phyloP scores from a whole-genome alignment of 2,113 vertebrate genomes.

The Ictalurus furcatus region DNA sequence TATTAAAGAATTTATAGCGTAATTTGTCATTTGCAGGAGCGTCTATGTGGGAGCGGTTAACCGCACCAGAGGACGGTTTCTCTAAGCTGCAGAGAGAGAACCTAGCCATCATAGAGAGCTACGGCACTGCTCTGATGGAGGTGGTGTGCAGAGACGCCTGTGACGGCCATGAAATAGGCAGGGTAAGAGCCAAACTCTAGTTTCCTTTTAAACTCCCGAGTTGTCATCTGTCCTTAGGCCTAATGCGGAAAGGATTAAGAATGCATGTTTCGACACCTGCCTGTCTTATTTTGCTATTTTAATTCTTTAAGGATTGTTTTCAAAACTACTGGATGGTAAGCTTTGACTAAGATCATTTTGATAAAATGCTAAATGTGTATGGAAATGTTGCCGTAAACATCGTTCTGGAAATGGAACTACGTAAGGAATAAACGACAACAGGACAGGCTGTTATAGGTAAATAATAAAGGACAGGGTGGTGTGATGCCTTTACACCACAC shows the following conservation, averaged over 20 bases:
- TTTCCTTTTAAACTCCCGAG: not conserved
- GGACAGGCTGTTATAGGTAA: not conserved
- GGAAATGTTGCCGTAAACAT: not conserved
- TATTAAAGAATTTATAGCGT: too few relatives aligned
- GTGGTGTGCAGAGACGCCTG: conserved; percentile 96
- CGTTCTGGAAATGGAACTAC: not conserved
- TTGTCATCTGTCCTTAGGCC: not conserved
- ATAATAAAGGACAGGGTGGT: not conserved
- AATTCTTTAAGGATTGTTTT: not conserved
- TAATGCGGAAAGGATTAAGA: not conserved
- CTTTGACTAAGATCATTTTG: not conserved
- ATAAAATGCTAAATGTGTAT: not conserved
- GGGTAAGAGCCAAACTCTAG: conserved; percentile 70
- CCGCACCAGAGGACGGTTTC: conserved; percentile 92
- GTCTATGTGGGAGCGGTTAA: conserved; percentile 95
- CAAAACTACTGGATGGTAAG: not conserved
- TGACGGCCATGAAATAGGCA: conserved; percentile 94
- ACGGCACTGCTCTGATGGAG: conserved; percentile 93
- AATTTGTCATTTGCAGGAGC: conserved; percentile 67
- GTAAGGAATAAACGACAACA: not conserved
- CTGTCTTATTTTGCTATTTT: too few relatives aligned
- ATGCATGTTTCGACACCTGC: not conserved
- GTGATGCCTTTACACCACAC: not conserved
- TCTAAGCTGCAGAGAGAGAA: conserved; percentile 94
- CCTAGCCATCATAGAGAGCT: conserved; percentile 92